Evolutionary conservation across 2,888 invertebrate genomes (phyloP), one percentile per base, ranked within the genome.

Genomic region (Napeogenes sylphis): DNA sequence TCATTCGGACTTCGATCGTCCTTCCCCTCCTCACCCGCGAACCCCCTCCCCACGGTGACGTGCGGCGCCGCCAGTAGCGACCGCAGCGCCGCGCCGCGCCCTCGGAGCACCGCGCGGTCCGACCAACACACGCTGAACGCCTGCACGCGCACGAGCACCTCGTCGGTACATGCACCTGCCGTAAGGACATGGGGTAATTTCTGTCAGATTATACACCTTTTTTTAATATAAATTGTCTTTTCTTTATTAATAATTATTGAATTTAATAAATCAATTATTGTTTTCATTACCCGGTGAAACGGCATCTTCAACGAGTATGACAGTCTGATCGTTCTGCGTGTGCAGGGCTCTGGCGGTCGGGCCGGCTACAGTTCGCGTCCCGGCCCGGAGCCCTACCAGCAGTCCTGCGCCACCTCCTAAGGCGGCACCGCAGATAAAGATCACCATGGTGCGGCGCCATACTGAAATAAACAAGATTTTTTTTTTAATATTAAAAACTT

Each of bases 391-490:
- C 32, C 87, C 90, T 45, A 83, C 57, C 54, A 80, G 71, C 53
- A 87, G 63, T 1, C 90, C 90, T 8, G 81, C 78, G 55, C 81
- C 75, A 0, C 85, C 84, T 8, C 90, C 90, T 53, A 79, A 67
- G 12, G 75, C 74, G 45, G 73, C 80, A 0, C 91, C 91, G 65
- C 82, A 83, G 3, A 77, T 71, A 74, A 91, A 90, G 46, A 91
- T 78, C 32, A 88, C n/a, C 73, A 89, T 74, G 58, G 86, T 86
- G 58, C 85, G 85, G 0, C 91, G 86, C 91, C 91, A 91, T 68
- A 91, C 91, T 91, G 74, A 0, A 70, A n/a, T n/a, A n/a, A n/a
- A n/a, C n/a, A n/a, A n/a, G n/a, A n/a, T n/a, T n/a, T n/a, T n/a
- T n/a, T n/a, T n/a, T 10, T 42, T 42, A 3, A 42, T 10, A 10